These are phyloP conservation scores for Arbacia lixula DNA, from an alignment of 53 echinoderm and acorn worm species.

Conservation along the genomic window DNA sequence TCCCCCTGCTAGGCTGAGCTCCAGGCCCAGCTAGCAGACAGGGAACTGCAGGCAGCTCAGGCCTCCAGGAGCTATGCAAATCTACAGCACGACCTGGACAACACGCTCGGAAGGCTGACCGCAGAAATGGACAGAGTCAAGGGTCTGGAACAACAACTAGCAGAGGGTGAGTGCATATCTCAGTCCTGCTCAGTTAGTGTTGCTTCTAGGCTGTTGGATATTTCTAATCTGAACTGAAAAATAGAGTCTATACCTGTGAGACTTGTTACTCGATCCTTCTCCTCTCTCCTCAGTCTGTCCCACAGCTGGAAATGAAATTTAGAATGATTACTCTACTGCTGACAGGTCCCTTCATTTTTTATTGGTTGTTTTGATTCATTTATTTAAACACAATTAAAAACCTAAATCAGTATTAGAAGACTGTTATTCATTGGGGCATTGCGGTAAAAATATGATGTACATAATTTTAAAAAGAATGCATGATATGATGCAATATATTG, in stretches of 20 bases:
- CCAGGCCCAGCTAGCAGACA: slow-evolving; percentile 65
- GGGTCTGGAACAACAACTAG: slow-evolving; percentile 70
- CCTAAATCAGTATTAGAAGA: too few species aligned
- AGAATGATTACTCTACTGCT: too few species aligned
- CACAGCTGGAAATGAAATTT: too few species aligned
- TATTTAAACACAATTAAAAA: too few species aligned
- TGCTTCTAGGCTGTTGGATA: neutral
- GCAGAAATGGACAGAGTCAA: slow-evolving; percentile 82
- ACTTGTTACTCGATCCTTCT: neutral
- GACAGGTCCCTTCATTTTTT: too few species aligned
- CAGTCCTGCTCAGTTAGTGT: neutral
- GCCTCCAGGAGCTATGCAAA: slow-evolving; percentile 59
- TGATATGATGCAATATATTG: too few species aligned
- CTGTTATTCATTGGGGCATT: too few species aligned
- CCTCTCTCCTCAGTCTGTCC: too few species aligned
- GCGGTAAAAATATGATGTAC: too few species aligned
- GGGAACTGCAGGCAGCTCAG: slow-evolving; percentile 68
- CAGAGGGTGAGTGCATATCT: slow-evolving; percentile 62
- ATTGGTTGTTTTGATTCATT: too few species aligned
- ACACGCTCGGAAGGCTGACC: slow-evolving; percentile 76
- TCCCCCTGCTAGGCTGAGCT: slow-evolving; percentile 62
- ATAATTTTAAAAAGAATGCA: too few species aligned
- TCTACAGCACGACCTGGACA: slow-evolving; percentile 79
- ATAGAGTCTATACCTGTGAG: neutral
- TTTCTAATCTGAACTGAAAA: neutral